Evolutionary conservation across 2,888 invertebrate genomes (phyloP).

Genomic region (Meteorus colon): DNA sequence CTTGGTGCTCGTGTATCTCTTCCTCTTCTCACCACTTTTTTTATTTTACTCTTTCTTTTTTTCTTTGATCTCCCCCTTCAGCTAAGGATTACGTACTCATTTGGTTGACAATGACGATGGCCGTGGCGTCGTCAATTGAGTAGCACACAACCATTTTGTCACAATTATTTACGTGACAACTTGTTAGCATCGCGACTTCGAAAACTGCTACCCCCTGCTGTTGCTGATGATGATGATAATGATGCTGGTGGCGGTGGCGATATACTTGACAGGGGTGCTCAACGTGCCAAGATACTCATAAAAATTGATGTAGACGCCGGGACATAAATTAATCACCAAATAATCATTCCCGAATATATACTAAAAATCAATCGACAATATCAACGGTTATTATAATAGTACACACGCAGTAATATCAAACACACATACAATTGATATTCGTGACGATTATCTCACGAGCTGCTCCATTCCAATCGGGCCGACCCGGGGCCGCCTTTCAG

Average conservation of each 20-base stretch:
- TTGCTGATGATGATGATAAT: neutral
- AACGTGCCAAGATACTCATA: constrained; percentile 4
- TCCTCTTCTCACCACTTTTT: constrained; percentile 32
- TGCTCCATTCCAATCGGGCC: constrained; percentile 3
- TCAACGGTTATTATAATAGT: neutral
- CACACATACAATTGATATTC: constrained; percentile 11
- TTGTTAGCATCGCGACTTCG: constrained; percentile 30
- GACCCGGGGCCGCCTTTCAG: constrained; percentile 29
- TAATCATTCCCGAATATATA: neutral
- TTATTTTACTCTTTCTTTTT: constrained; percentile 43
- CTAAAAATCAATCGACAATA: neutral
- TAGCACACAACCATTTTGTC: constrained; percentile 62
- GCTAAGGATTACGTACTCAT: constrained; percentile 25
- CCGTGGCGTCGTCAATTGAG: constrained; percentile 40
- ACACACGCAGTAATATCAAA: constrained; percentile 10
- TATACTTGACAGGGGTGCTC: neutral
- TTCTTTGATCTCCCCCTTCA: neutral
- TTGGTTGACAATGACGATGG: constrained; percentile 14
- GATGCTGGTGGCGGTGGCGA: neutral
- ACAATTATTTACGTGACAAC: constrained; percentile 59
- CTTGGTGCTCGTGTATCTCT: neutral
- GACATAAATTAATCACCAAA: neutral
- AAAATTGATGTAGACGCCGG: neutral
- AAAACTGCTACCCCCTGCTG: constrained; percentile 17
- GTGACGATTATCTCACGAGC: constrained; percentile 14